Evolutionary conservation across 2,797 vertebrate species (phyloP), one percentile per base, ranked within the genome.

Genomic region (Chrysocyon brachyurus): DNA sequence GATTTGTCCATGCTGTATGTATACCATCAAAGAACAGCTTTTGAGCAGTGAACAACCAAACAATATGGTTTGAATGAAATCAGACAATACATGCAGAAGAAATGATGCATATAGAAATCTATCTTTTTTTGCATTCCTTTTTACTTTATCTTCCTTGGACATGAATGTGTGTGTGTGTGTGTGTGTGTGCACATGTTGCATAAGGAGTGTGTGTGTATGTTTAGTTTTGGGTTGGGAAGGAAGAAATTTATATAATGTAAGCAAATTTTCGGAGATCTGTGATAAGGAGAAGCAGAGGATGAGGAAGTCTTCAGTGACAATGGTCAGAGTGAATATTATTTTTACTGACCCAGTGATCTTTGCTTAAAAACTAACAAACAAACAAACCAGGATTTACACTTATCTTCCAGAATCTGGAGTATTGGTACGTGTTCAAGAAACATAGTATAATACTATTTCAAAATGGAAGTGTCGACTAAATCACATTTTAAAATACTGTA

Each of bases 181-280:
- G 21, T 68, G 22, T 91, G 36, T 79, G 14, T 70, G 3, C 72
- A 31, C 17, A 57, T 56, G n/a, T 70, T 87, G 40, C 79, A 82
- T 83, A 87, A 83, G 8, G 46, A 21, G 40, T 54, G 61, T 52
- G 73, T 57, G 36, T 52, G 11, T 64, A 36, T n/a, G 6, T 73
- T 56, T 81, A 68, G 33, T 83, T 78, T 72, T 28, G 57, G 46
- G 24, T 73, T 68, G 66, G 57, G 46, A 83, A 73, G 54, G 40
- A 72, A 94, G 26, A 70, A 57, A 17, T 95, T 89, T 86, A 88
- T 49, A 77, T 59, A 78, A 85, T 59, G 19, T 78, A 64, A 85
- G 26, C 26, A 75, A 64, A 64, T 22, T 57, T 70, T 72, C 92
- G 77, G 22, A 61, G 24, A 52, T 79, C 61, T 70, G 49, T 95